Base-by-base conservation (phyloP, 2,113 vertebrate genomes). In the Stictonetta naevosa region DNA sequence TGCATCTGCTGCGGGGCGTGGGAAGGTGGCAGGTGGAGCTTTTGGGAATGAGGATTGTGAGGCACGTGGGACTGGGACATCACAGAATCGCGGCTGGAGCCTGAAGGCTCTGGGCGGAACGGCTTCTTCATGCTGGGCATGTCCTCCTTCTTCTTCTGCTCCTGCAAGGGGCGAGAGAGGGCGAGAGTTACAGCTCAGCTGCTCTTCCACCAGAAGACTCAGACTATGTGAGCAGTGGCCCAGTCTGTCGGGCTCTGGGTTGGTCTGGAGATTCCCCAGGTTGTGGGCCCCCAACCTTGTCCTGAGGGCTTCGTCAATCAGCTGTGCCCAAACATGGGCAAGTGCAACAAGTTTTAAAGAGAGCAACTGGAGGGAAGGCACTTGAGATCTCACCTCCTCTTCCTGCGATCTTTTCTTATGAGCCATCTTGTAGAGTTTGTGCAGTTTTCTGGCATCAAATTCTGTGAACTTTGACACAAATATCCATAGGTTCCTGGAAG, bases 401-500 rank as follows among this genome's bases (percentile, higher is more conserved):
- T 99, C 99, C 55, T 99, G 99, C 3, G 99, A 99, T 58, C 99
- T 98, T 96, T 99, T 99, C 98, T 99, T 99, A 96, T 98, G 99
- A 60, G 99, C 99, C 99, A 99, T 99, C 97, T 99, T 99, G 96
- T 99, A 99, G 87, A 99, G 98, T 82, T 99, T 99, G 96, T 99
- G 99, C 74, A 99, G 97, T 94, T 99, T 99, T 96, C 98, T 98
- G 18, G 99, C 99, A 62, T 99, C 99, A 96, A 99, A 99, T 98
- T 99, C 99, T 15, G 99, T 99, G 94, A 99, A 99, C 98, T 99
- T 99, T 55, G 99, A 99, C 91, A 99, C 99, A 98, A 99, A 99
- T 93, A 99, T 99, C 99, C 99, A 99, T 29, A 99, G 99, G 93
- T 99, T 99, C 97, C 99, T 99, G 95, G 36, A 95, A 92, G 29